Evolutionary conservation across 1,140 invertebrate genomes (phyloP).

Genomic region (Drosophila mauritiana): DNA sequence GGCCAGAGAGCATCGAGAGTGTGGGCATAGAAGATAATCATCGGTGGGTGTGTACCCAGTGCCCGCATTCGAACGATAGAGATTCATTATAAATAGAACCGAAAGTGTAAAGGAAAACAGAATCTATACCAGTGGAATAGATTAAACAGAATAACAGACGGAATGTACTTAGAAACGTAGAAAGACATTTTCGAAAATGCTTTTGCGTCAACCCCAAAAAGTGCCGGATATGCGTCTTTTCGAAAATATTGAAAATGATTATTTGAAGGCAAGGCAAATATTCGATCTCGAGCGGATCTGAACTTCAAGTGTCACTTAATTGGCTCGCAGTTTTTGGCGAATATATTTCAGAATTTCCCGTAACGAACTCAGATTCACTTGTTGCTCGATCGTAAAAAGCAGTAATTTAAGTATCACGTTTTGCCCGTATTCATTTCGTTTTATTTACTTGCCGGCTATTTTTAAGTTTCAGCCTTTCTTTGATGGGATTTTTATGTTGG

Average conservation of each 20-base stretch:
- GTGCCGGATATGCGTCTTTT: slow-evolving; percentile 67
- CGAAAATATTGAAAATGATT: background rate
- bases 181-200: slow-evolving; percentile 19
- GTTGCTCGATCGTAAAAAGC: slow-evolving; percentile 45
- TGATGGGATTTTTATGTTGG: slow-evolving; percentile 39
- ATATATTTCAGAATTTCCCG: slow-evolving; percentile 16
- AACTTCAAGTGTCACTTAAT: slow-evolving; percentile 7
- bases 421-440: slow-evolving; percentile 54
- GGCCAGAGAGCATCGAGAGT: slow-evolving; percentile 15
- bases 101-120: slow-evolving; percentile 26
- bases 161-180: slow-evolving; percentile 28
- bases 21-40: background rate
- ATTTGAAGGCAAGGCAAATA: background rate
- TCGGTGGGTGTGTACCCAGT: slow-evolving; percentile 53
- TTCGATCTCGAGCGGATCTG: slow-evolving; percentile 3
- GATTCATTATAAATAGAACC: slow-evolving; percentile 55
- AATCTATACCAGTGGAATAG: slow-evolving; percentile 11
- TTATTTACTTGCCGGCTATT: slow-evolving; percentile 56
- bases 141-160: slow-evolving; percentile 13
- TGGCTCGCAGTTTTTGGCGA: slow-evolving; percentile 18
- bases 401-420: slow-evolving; percentile 73
- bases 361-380: slow-evolving; percentile 48
- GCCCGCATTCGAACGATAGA: slow-evolving; percentile 45
- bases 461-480: slow-evolving; percentile 42
- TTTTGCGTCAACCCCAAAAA: slow-evolving; percentile 48